Base-by-base conservation (phyloP, 1,140 invertebrate species). In the Papilio helenus region DNA sequence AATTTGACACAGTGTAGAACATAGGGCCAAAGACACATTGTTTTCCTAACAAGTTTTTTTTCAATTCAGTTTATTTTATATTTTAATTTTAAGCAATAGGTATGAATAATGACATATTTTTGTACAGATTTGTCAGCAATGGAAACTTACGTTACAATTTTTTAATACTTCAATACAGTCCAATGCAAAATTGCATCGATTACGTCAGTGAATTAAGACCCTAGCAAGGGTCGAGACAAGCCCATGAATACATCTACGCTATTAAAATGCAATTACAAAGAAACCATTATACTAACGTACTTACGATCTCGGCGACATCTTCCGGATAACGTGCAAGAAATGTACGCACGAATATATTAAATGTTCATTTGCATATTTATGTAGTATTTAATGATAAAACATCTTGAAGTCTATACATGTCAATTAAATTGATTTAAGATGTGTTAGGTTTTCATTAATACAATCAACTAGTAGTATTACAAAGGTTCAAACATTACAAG, bases 291-390 rank as follows among this genome's bases (percentile, higher is more conserved):
- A 5, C 46, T 49, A 49, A 49, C 16, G 46, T 49, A 49, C 9
- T 14, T 26, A 61, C 58, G 58, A 61, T 61, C 9, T 61, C 26
- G 26, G 61, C 61, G 61, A 68, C 61, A 68, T 68, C 26, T 68
- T 68, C 61, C 61, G 61, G 23, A 29, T 68, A 29, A 68, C 61
- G 61, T 68, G 61, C 61, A 68, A 68, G 26, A 68, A 68, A 68
- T 68, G 61, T 68, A 68, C 61, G 61, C 61, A 68, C 26, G 61
- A 68, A 68, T 68, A 68, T 68, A 68, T 61, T 61, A 61, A 61
- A 65, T 65, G 58, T 26, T 26, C 14, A 65, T 68, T 34, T 29
- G 61, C 61, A 68, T 68, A 68, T 34, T 29, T 68, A 29, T 29
- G 26, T 29, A 29, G 58, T 29, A 39, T 39, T 39, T 39, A 26